Base-by-base conservation (phyloP, 2,888 invertebrate genomes). In the Protonemura montana region DNA sequence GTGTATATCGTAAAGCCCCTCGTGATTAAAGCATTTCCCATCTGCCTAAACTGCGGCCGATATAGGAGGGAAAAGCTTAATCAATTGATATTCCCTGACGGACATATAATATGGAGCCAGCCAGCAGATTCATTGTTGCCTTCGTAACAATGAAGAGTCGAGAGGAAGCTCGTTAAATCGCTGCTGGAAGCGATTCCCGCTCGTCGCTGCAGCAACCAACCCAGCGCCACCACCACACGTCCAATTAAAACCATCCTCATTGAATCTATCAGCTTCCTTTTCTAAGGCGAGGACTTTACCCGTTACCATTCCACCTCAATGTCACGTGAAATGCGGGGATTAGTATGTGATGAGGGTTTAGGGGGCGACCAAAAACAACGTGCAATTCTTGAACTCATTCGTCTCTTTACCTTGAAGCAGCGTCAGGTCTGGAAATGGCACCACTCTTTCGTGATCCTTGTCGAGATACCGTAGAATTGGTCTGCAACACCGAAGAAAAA, bases 131-230 rank as follows among this genome's bases (percentile, higher is more conserved):
- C 59, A 84, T 84, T 84, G 84, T 84, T 84, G 84, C 27, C 84
- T 13, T 0, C 3, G 35, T 41, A 84, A 76, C 84, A 76, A 76
- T 84, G 84, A 21, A 76, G 82, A 25, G 35, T 7, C 10, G 41
- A n/a, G 41, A 83, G 84, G 84, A 84, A 84, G 84, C 84, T 84
- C 84, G 84, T 84, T 84, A 84, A 26, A 26, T 84, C 27, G 27
- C 27, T 76, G 84, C 84, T 28, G 13, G 84, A 29, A 29, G 84
- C 84, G 84, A 27, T 76, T 0, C 3, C 26, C 5, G 28, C 27
- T 10, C 35, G 26, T 28, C 78, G 78, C 27, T 13, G 13, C 59
- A 59, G 59, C 59, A 21, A 35, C 10, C 35, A 41, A 26, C 42
- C 82, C 26, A 35, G 35, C 42, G n/a, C 82, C 26, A 42, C 59